Percentiles rank a stretch among this genome's conserved stretches.
phyloP scores from a whole-genome alignment of 2,888 invertebrate genomes.

The Incurvaria masculella region DNA sequence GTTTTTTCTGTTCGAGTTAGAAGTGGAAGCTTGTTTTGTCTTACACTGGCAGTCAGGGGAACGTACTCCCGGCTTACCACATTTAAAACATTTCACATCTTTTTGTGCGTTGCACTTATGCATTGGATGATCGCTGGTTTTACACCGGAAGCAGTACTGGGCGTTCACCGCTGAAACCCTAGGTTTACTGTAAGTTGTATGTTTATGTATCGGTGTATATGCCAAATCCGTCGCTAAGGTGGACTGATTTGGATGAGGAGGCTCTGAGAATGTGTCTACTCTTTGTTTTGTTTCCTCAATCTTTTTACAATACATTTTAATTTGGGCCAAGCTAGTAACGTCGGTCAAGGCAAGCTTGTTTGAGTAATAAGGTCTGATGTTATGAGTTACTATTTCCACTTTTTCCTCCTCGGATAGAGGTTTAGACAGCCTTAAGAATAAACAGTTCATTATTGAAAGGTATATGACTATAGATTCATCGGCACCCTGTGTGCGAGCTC shows the following conservation, averaged over 20 bases:
- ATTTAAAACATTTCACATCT: not conserved
- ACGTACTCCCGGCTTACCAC: not conserved
- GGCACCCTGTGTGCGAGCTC: not conserved
- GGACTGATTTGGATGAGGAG: not conserved
- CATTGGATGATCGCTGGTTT: not conserved
- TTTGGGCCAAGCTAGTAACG: not conserved
- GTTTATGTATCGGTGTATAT: not conserved
- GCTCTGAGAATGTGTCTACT: not conserved
- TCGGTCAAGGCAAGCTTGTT: not conserved
- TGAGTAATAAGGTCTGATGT: not conserved
- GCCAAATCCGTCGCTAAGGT: not conserved
- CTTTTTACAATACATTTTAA: not conserved
- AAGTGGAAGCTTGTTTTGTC: not conserved
- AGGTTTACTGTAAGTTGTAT: not conserved
- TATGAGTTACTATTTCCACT: not conserved
- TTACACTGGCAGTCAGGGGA: not conserved
- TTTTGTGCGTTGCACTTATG: not conserved
- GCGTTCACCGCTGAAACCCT: not conserved
- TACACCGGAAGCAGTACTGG: conserved; percentile 1
- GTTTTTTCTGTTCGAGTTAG: not conserved
- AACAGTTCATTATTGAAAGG: not conserved
- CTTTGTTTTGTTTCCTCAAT: not conserved
- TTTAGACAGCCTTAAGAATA: not conserved
- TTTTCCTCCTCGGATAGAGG: not conserved
- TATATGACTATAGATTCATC: not conserved